Conservation (phyloP, 1,140 invertebrate genomes). For the Muscidifurax raptorellus region DNA sequence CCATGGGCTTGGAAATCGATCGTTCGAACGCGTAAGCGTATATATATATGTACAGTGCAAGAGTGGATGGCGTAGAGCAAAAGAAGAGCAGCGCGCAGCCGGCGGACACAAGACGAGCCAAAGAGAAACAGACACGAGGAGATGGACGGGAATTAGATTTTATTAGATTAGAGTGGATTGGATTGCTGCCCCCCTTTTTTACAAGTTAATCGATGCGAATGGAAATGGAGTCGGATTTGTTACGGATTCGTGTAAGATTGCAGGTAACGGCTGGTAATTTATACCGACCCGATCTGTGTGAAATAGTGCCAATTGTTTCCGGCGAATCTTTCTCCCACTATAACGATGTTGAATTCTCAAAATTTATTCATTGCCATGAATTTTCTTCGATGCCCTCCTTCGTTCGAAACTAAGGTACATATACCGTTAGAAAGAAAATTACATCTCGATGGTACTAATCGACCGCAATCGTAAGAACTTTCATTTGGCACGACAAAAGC, state of each 20-base stretch:
- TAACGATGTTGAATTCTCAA: neutral
- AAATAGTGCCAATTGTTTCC: neutral
- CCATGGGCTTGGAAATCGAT: neutral
- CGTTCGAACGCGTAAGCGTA: neutral
- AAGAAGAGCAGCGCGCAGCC: slow-evolving; percentile 41
- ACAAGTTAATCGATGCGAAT: slow-evolving; percentile 56
- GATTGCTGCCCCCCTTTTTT: slow-evolving; percentile 50
- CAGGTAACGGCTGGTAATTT: neutral
- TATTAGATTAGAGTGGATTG: slow-evolving; percentile 56
- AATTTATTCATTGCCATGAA: neutral
- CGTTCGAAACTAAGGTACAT: too few species aligned
- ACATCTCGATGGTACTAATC: too few species aligned
- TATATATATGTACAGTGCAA: neutral
- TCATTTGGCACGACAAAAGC: too few species aligned
- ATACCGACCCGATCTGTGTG: neutral
- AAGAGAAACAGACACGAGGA: slow-evolving; percentile 35
- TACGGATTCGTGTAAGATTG: neutral
- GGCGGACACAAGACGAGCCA: slow-evolving; percentile 26
- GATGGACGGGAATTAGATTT: slow-evolving; percentile 54
- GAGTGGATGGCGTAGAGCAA: slow-evolving; percentile 23
- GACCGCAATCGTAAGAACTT: too few species aligned
- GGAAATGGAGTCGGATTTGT: slow-evolving; percentile 45
- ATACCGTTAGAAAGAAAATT: too few species aligned
- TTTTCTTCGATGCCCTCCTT: neutral
- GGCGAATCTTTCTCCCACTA: neutral